Percentiles rank a stretch among this genome's conserved stretches.
Evolutionary conservation across 2,113 vertebrate species (phyloP).

Genomic region (Hystrix brachyura): DNA sequence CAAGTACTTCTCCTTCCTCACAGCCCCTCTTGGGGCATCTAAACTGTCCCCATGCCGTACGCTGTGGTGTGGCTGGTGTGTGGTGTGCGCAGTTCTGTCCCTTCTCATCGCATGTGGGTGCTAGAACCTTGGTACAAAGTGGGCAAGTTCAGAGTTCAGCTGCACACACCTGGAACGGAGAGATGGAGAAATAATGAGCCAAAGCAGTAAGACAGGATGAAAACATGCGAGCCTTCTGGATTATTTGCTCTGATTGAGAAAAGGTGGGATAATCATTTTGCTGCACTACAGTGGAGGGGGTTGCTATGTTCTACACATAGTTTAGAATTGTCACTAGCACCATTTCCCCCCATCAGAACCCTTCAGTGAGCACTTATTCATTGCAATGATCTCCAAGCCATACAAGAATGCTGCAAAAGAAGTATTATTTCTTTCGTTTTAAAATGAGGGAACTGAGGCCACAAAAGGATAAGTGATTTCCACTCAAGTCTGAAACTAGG

Average conservation of each 20-base stretch:
- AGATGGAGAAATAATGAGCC: background rate
- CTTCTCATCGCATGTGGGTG: background rate
- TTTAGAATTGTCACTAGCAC: background rate
- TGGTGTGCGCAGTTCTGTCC: background rate
- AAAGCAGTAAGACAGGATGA: background rate
- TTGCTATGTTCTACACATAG: background rate
- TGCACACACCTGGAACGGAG: background rate
- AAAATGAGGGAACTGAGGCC: background rate
- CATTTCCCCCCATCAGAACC: background rate
- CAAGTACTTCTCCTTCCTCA: background rate
- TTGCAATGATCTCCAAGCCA: background rate
- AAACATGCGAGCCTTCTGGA: background rate
- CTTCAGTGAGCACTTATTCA: background rate
- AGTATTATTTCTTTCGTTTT: slow-evolving; percentile 7
- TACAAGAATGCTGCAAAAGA: background rate
- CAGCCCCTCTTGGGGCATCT: background rate
- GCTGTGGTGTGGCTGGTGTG: background rate
- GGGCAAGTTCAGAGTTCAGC: background rate
- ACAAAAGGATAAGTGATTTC: background rate
- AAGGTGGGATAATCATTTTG: background rate
- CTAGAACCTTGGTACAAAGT: background rate
- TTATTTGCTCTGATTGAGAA: slow-evolving; percentile 39
- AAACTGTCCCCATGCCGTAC: background rate
- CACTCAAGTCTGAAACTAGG: background rate
- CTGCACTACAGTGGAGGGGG: background rate